Conservation (phyloP, 2,113 vertebrate genomes). For the Cygnus atratus region DNA sequence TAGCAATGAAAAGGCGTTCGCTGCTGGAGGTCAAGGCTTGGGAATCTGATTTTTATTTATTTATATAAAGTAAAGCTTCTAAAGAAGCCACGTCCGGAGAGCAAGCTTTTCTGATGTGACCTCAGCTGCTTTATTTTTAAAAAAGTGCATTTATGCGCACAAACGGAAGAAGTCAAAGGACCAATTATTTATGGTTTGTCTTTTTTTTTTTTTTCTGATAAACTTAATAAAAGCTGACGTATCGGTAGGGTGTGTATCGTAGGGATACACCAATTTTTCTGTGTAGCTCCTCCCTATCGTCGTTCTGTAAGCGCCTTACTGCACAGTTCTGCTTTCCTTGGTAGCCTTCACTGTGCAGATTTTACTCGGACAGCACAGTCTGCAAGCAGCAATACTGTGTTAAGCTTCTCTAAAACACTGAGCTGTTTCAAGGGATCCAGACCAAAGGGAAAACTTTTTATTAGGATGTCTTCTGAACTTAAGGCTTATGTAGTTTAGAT, state of each 20-base stretch:
- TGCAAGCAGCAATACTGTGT: not conserved
- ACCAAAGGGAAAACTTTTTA: not conserved
- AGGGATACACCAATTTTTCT: not conserved
- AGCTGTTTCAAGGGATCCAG: not conserved
- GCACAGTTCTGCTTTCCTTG: not conserved
- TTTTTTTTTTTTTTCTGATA: not conserved
- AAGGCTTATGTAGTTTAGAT: not conserved
- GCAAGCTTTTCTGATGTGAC: not conserved
- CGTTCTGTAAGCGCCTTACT: not conserved
- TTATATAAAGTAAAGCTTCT: rapidly evolving
- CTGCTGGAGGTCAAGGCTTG: not conserved
- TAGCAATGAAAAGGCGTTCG: no score
- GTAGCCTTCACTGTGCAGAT: not conserved
- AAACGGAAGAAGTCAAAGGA: not conserved
- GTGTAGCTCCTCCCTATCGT: not conserved
- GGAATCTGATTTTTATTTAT: not conserved
- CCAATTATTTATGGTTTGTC: not conserved
- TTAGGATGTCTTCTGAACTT: not conserved
- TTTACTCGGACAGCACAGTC: not conserved
- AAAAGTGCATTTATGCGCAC: rapidly evolving
- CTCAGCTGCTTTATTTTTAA: no score
- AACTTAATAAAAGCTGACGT: not conserved
- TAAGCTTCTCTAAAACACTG: not conserved
- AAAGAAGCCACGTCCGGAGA: not conserved
- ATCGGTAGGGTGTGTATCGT: not conserved